phyloP scores from a whole-genome alignment of 2,797 vertebrate genomes.

The Myotis pilosus region DNA sequence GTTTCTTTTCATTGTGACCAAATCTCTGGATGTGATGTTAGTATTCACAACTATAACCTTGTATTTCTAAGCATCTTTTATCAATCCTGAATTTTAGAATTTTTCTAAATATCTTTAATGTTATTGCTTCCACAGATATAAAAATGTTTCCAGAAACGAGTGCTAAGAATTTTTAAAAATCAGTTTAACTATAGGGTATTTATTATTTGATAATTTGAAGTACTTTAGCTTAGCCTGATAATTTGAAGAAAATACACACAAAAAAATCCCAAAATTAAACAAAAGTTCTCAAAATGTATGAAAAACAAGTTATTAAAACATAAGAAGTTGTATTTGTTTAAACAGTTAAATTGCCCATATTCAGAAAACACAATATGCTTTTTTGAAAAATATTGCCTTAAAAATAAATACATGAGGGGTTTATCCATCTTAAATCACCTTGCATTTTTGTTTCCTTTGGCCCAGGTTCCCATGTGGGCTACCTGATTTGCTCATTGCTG shows the following conservation, averaged over 20 bases:
- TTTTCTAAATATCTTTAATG: background rate
- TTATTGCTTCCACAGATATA: background rate
- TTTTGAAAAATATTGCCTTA: conserved; percentile 36
- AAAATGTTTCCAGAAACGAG: background rate
- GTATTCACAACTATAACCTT: background rate
- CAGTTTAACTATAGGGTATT: background rate
- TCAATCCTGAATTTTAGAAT: background rate
- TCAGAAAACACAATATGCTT: background rate
- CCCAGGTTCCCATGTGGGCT: conserved; percentile 70
- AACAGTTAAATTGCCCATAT: background rate
- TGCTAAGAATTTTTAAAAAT: background rate
- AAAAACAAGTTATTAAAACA: conserved; percentile 1
- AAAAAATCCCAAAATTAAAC: background rate
- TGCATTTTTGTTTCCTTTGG: conserved; percentile 52
- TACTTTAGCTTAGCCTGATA: background rate
- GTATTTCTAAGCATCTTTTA: conserved; percentile 24
- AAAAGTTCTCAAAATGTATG: background rate
- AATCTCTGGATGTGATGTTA: background rate
- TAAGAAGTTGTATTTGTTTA: background rate
- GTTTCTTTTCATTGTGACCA: background rate
- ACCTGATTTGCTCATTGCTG: conserved; percentile 74
- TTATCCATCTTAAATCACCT: conserved; percentile 63
- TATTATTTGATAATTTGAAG: background rate
- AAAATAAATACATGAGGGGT: conserved; percentile 43
- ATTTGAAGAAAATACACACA: conserved; percentile 3